phyloP scores from a whole-genome alignment of 1,140 invertebrate species.

The Phocides pigmalion region DNA sequence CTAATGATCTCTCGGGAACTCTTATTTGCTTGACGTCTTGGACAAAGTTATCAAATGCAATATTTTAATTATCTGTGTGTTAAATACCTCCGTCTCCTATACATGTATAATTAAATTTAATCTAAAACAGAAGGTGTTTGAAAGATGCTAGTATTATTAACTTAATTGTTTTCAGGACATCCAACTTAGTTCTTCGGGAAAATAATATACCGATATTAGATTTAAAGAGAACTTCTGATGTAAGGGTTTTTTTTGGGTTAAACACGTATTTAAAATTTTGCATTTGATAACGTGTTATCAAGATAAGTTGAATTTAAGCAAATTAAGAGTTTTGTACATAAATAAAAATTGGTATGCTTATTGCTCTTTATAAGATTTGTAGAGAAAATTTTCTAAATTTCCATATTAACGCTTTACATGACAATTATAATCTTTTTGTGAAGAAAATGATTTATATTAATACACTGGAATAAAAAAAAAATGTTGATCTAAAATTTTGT shows the following conservation, averaged over 20 bases:
- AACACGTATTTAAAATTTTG: constrained; percentile 11
- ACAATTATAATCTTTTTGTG: constrained; percentile 43
- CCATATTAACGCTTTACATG: constrained; percentile 62
- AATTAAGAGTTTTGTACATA: constrained; percentile 80
- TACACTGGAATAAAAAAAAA: too few species aligned
- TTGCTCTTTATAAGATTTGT: constrained; percentile 66
- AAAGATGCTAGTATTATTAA: too few species aligned
- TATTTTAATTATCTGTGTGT: constrained; percentile 5
- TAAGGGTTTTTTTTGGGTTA: too few species aligned
- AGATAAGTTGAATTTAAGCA: constrained; percentile 43
- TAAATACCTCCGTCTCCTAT: too few species aligned
- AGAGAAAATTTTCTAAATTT: constrained; percentile 72
- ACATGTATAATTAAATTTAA: too few species aligned
- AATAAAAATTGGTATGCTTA: constrained; percentile 81
- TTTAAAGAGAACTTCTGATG: too few species aligned
- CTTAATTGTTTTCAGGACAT: too few species aligned
- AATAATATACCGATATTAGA: constrained; percentile 3
- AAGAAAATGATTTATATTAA: constrained; percentile 47
- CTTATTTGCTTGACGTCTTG: constrained; percentile 59
- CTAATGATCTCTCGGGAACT: constrained; percentile 81
- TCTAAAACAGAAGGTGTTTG: too few species aligned
- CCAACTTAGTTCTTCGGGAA: constrained; percentile 25
- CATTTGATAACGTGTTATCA: constrained; percentile 32
- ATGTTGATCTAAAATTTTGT: not conserved
- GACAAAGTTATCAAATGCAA: constrained; percentile 29